These are phyloP conservation scores for Antheraea pernyi DNA, from an alignment of 1,140 invertebrate species.

Conservation along the genomic window DNA sequence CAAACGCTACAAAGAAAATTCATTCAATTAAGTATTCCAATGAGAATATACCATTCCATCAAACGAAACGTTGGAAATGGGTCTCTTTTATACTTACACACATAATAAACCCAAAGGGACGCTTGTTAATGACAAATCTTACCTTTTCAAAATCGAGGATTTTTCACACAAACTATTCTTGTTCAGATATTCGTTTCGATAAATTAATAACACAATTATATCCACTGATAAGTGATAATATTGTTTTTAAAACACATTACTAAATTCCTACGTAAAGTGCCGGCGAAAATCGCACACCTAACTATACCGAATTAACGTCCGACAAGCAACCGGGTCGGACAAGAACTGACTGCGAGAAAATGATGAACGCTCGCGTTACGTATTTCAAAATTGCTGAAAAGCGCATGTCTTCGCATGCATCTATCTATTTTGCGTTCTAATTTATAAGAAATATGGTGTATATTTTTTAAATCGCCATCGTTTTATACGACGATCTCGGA, in stretches of 20 bases:
- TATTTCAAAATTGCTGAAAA: conserved; percentile 27
- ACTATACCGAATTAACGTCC: conserved; percentile 14
- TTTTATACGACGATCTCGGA: conserved; percentile 18
- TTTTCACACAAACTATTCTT: conserved; percentile 1
- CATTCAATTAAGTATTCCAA: not conserved
- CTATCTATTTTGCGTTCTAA: not conserved
- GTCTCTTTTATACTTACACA: conserved; percentile 8
- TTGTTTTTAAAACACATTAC: not conserved
- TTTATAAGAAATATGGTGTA: not conserved
- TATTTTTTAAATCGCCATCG: not conserved
- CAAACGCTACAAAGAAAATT: not conserved
- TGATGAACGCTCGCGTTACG: conserved; percentile 36
- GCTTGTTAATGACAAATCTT: conserved; percentile 16
- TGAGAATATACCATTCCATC: conserved; percentile 23
- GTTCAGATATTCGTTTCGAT: not conserved
- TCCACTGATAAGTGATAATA: not conserved
- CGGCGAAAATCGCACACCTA: conserved; percentile 19
- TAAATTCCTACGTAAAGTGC: not conserved
- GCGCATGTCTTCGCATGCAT: conserved; percentile 29
- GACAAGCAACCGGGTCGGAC: conserved; percentile 16
- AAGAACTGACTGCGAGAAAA: conserved; percentile 30
- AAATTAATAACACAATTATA: not conserved
- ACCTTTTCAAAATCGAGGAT: conserved; percentile 13
- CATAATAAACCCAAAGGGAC: conserved; percentile 1
- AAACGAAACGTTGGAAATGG: conserved; percentile 13